These are phyloP conservation scores for Leptestheria dahalacensis DNA, from an alignment of 1,140 invertebrate genomes.

Conservation along the genomic window DNA sequence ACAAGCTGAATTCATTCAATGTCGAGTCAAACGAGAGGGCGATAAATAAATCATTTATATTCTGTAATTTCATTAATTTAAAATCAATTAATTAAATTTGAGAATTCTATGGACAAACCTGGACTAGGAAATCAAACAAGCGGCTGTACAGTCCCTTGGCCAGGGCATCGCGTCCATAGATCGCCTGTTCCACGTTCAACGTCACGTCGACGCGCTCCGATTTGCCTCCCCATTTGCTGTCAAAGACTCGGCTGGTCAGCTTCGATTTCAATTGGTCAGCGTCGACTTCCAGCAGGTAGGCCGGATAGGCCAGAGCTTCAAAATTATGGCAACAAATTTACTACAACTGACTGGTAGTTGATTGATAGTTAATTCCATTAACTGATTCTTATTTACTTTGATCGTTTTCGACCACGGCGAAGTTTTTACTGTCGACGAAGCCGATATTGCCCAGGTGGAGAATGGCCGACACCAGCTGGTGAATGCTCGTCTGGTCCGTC, in stretches of 20 bases:
- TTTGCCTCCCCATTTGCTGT: constrained; percentile 55
- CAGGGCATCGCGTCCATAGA: constrained; percentile 48
- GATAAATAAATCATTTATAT: too few relatives aligned
- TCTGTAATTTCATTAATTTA: neutral
- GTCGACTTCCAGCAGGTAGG: constrained; percentile 46
- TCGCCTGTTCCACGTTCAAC: constrained; percentile 47
- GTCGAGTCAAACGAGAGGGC: neutral
- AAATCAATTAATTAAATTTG: neutral
- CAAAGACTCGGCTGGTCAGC: constrained; percentile 46
- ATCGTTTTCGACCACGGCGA: constrained; percentile 41
- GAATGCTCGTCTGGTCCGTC: constrained; percentile 39
- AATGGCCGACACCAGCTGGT: constrained; percentile 46
- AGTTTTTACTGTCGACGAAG: constrained; percentile 45
- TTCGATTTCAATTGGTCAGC: constrained; percentile 41
- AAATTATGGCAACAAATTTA: too few relatives aligned
- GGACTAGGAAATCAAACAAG: constrained; percentile 53
- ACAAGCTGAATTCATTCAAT: neutral
- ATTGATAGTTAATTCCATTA: too few relatives aligned
- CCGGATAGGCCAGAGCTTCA: constrained; percentile 48
- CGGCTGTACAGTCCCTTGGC: constrained; percentile 51
- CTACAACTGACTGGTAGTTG: too few relatives aligned
- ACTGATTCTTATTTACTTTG: constrained; percentile 31
- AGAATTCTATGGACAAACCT: constrained; percentile 34
- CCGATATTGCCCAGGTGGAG: constrained; percentile 53
- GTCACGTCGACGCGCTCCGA: constrained; percentile 52